Evolutionary conservation across 2,113 vertebrate genomes (phyloP).

Genomic region (human (Homo sapiens)): GRCh38 chr1:226662001-226662500

Average conservation of each 20-base stretch:
- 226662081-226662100: background rate
- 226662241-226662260: background rate
- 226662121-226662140: background rate
- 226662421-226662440: background rate
- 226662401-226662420: rapidly evolving
- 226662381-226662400: background rate
- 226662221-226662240: background rate
- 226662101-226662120: background rate
- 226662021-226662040: background rate
- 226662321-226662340: background rate
- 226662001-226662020: background rate
- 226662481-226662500: rapidly evolving
- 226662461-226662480: background rate
- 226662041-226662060: background rate
- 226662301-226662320: background rate
- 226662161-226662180: background rate
- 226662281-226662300: background rate
- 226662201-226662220: background rate
- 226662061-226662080: background rate
- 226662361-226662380: background rate
- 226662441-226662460: background rate
- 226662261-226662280: background rate
- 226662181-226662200: background rate
- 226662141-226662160: background rate
- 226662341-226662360: background rate